Base-by-base conservation (phyloP, 2,113 vertebrate genomes). In the Solea solea region DNA sequence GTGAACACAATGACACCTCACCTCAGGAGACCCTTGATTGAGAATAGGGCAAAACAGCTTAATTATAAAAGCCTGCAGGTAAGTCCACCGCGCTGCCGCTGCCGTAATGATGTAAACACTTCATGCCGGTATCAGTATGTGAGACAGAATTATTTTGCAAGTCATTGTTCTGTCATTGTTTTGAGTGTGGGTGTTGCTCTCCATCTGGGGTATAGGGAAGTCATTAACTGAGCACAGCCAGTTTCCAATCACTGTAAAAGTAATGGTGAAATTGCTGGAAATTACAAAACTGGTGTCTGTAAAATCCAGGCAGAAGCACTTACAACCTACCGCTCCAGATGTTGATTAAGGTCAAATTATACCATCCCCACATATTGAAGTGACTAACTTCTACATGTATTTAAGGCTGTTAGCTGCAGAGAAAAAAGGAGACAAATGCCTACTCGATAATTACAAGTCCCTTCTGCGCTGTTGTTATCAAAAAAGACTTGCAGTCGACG, bases 171-270 rank as follows among this genome's bases (percentile, higher is more conserved):
- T 67, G 55, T 73, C 76, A 69, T 77, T 88, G 81, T 84, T 89
- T 86, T 67, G 64, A 71, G 78, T 74, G 86, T 82, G 87, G 76
- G 84, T 66, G 82, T 84, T 61, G 44, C 72, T 72, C 74, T 88
- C 80, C 81, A 88, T 86, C 83, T 80, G 74, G 80, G 81, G 80
- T 80, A 75, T 76, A 80, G 80, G 77, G 69, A 91, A 89, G 81
- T 85, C 78, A 85, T 86, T 88, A 86, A 76, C 57, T 40, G 68
- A 80, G 76, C 74, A 62, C 57, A 88, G 79, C 60, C 78, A 81
- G 74, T 71, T 79, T 82, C 58, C 78, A 85, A 74, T 88, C 69
- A 76, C 59, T 54, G 74, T 83, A 70, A 86, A 86, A 78, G 74
- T 74, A 83, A 79, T 67, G 62, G 55, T 57, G 52, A 68, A 83